Base-by-base conservation (phyloP, 1,140 invertebrate genomes). In the Polypedilum vanderplanki region DNA sequence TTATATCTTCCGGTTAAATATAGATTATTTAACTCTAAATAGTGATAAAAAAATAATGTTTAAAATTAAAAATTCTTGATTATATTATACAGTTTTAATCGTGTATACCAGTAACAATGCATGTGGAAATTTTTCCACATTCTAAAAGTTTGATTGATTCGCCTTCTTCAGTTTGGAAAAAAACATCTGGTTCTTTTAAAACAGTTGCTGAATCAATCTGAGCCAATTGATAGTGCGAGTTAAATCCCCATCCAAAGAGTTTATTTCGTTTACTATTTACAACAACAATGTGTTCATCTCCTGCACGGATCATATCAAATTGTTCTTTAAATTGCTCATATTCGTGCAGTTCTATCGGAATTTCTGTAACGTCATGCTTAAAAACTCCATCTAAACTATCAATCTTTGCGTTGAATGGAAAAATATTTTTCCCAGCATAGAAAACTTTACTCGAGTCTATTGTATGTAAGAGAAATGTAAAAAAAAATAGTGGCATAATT, bases 361-460 rank as follows among this genome's bases (percentile, higher is more conserved):
- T 82, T 0, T 80, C 74, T 9, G 41, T 57, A 57, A 64, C 22
- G 8, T 24, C 46, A 40, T 41, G 73, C 15, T 74, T 12, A 15
- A 70, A 70, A 18, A 65, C 15, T 70, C 73, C 15, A 67, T 10
- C 41, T 10, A 74, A n/a, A 12, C n/a, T 33, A 15, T 20, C 18
- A 75, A 81, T 80, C 67, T 79, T 78, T 9, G 78, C 78, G 17
- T 79, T 80, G 24, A 74, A 17, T 22, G 79, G 78, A 67, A 82
- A 82, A 41, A 82, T 80, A 73, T 81, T 81, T 40, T 79, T 80
- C 8, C 81, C 81, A 74, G 78, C 80, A 46, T 80, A 82, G 76
- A 82, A 82, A 17, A 82, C 75, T 75, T 82, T 81, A 75, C 81
- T 82, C 73, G 81, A 82, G 74, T 81, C 81, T 82, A 33, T 1